Evolutionary conservation across 2,113 vertebrate genomes (phyloP).

Genomic region (Strix aluco): DNA sequence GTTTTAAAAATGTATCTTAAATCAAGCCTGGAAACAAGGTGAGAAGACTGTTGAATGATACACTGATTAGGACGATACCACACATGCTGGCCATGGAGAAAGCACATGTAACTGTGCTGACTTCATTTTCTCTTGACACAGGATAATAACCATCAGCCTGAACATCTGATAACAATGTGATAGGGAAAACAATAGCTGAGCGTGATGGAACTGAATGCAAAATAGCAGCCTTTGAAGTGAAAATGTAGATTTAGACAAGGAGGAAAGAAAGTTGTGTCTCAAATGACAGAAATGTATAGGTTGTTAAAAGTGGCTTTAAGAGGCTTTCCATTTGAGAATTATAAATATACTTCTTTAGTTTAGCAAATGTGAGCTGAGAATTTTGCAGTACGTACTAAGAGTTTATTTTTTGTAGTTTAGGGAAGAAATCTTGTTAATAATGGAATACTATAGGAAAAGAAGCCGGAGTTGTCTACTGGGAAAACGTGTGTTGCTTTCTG

Average conservation of each 20-base stretch:
- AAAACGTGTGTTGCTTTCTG: neutral
- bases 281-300: neutral
- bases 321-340: neutral
- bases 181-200: neutral
- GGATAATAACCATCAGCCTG: constrained; percentile 10
- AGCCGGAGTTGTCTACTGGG: neutral
- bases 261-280: neutral
- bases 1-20: constrained; percentile 32
- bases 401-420: constrained; percentile 3
- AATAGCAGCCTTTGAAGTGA: neutral
- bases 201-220: neutral
- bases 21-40: constrained; percentile 12
- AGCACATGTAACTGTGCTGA: constrained; percentile 25
- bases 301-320: neutral
- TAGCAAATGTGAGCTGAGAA: neutral
- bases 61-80: constrained; percentile 28
- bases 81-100: neutral
- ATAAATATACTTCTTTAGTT: neutral
- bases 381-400: neutral
- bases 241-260: neutral
- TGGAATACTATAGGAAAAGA: neutral
- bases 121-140: constrained; percentile 46
- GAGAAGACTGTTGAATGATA: constrained; percentile 13
- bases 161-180: constrained; percentile 4
- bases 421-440: neutral